Evolutionary conservation across 2,113 vertebrate species (phyloP), one percentile per base, ranked within the genome.

Genomic region (Bufo bufo): DNA sequence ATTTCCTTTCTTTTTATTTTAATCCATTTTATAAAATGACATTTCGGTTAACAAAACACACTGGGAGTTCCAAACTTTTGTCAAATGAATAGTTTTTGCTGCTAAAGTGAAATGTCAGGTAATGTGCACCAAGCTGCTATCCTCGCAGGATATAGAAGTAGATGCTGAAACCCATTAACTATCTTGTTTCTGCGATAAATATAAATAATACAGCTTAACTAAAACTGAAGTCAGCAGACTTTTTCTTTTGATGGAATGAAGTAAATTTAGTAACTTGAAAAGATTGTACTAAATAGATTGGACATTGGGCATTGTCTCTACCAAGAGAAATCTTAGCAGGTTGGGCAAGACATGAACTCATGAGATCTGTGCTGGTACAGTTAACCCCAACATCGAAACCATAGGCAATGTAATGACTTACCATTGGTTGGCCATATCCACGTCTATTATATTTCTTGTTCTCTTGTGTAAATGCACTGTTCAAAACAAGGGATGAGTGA

Each of bases 61-160:
- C 1, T 80, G 23, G 77, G 50, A 58, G 77, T 80, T 52, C 4
- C 50, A 80, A 59, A 33, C 52, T 50, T 58, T 56, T 49, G 52
- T 52, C 77, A 80, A 54, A 81, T 81, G 56, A 56, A 13, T 81
- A 81, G 79, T 43, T 61, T 45, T 45, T 33, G n/a, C 23, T 17
- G 52, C 78, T 45, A 12, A 61, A n/a, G 1, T 56, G 33, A 45
- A 81, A 81, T 61, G 56, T 33, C 79, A 59, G 79, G 77, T 78
- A 78, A 54, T 78, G 77, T 78, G 50, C 50, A 56, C 11, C 50
- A 78, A 23, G 77, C 77, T 78, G 77, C 19, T 78, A 23, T 78
- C 50, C 50, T 78, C 77, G 12, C 52, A 78, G 50, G 77, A 78
- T 14, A 13, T 78, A 23, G 14, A 78, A 78, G 49, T 78, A 56